Conservation (phyloP, 2,797 vertebrate genomes). For the Propithecus deckenii region DNA sequence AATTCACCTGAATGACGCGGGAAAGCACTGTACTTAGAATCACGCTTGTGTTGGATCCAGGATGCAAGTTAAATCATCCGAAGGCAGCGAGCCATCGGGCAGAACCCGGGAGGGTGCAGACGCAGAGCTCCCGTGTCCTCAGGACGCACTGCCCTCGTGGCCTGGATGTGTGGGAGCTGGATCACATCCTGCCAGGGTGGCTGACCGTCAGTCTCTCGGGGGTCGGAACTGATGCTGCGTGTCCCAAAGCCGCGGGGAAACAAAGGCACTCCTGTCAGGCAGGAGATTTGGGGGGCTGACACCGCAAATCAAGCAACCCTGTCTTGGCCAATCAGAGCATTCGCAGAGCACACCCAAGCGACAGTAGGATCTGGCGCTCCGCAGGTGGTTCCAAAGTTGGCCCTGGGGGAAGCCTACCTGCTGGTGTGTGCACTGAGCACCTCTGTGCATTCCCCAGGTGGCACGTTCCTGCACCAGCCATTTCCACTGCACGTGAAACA, state of each 20-base stretch:
- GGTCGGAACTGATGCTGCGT: too few relatives aligned
- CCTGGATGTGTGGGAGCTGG: neutral
- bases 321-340: neutral
- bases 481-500: neutral
- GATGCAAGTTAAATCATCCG: neutral
- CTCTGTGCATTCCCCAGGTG: too few relatives aligned
- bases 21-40: rapidly evolving
- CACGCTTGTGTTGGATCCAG: too few relatives aligned
- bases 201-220: neutral
- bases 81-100: neutral
- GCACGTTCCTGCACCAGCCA: neutral
- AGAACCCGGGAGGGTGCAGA: neutral
- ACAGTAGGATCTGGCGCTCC: neutral
- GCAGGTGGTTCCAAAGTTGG: neutral
- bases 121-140: neutral
- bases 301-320: neutral
- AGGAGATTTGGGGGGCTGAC: neutral
- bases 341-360: neutral
- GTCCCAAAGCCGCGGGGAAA: neutral
- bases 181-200: neutral
- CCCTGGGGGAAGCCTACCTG: neutral
- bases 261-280: neutral
- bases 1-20: too few relatives aligned
- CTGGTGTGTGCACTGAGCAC: neutral
- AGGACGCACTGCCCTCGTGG: neutral